phyloP scores from a whole-genome alignment of 2,888 invertebrate genomes.

The Drosophila stalkeri region DNA sequence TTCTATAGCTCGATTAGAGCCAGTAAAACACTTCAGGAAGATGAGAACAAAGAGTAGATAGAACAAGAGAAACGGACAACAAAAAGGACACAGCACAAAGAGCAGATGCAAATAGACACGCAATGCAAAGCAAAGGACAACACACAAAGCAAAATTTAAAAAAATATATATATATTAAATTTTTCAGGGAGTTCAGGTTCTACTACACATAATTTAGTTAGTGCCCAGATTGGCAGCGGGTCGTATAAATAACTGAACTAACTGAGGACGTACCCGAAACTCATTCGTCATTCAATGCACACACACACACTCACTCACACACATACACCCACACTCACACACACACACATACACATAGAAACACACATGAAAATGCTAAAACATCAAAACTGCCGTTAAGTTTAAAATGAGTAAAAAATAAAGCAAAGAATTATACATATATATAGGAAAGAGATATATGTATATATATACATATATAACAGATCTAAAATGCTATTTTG shows the following conservation, averaged over 20 bases:
- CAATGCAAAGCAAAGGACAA: constrained; percentile 8
- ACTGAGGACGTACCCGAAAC: constrained; percentile 21
- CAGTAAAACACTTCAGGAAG: constrained; percentile 5
- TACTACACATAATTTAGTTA: constrained; percentile 11
- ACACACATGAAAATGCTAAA: constrained; percentile 59
- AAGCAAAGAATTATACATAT: constrained; percentile 62
- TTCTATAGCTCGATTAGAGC: not conserved
- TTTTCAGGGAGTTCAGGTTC: not conserved
- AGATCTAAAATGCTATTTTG: constrained; percentile 73
- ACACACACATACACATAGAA: constrained; percentile 25
- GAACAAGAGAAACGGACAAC: not conserved
- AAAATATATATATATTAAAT: not conserved
- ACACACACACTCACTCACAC: constrained; percentile 5
- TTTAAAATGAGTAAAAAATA: constrained; percentile 64
- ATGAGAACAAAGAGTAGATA: not conserved
- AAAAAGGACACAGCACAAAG: not conserved
- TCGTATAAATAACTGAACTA: not conserved
- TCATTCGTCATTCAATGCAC: constrained; percentile 25
- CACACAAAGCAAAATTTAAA: constrained; percentile 7
- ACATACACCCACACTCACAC: constrained; percentile 20
- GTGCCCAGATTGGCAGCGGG: constrained; percentile 49
- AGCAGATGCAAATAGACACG: not conserved
- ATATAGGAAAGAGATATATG: constrained; percentile 6
- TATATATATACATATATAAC: not conserved
- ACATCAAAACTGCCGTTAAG: constrained; percentile 80